These are phyloP conservation scores for Mus spicilegus DNA, from an alignment of 2,113 vertebrate genomes.

Conservation along the genomic window DNA sequence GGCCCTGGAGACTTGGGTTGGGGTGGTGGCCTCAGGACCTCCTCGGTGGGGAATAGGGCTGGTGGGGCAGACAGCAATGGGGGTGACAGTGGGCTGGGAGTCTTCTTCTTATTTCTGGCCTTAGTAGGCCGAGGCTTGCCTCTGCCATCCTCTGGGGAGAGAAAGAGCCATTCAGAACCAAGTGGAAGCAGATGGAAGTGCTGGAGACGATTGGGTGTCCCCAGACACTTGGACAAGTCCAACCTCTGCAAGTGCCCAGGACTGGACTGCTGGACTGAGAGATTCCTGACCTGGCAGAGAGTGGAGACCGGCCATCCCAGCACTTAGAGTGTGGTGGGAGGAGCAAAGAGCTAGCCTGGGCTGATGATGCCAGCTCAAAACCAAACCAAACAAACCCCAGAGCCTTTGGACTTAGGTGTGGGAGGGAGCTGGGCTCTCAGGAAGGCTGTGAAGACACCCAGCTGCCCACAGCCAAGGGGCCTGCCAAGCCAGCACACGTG, in stretches of 20 bases:
- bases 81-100: conserved; percentile 50
- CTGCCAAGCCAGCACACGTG: no score
- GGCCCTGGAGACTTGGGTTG: neutral
- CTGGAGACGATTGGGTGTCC: no score
- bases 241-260: neutral
- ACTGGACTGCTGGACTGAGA: neutral
- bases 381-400: neutral
- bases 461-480: neutral
- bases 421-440: neutral
- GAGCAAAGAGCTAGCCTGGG: neutral
- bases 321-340: neutral
- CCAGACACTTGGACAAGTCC: neutral
- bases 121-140: conserved; percentile 79
- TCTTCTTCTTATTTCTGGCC: conserved; percentile 84
- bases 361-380: neutral
- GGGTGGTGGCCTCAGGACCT: fast-evolving
- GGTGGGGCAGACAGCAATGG: fast-evolving
- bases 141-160: conserved; percentile 82
- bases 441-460: no score
- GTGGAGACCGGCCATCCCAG: neutral
- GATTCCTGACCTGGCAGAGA: neutral
- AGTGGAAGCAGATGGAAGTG: neutral
- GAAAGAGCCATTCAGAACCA: neutral
- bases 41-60: neutral
- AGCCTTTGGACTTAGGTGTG: neutral